Percentiles rank a stretch among this genome's conserved stretches.
Evolutionary conservation across 2,797 vertebrate genomes (phyloP).

Genomic region (Periparus ater): DNA sequence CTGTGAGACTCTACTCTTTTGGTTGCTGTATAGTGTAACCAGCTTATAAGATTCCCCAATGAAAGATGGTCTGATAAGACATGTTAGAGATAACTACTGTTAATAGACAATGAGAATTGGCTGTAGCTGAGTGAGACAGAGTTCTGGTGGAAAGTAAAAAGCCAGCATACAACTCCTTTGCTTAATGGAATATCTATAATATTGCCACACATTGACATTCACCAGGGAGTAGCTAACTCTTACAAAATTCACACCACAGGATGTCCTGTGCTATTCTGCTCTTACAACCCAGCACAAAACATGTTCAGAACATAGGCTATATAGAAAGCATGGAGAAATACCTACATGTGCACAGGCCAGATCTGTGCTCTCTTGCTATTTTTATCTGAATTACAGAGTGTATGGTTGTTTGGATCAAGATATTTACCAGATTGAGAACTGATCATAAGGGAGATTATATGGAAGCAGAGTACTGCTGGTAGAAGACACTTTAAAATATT

Average conservation of each 20-base stretch:
- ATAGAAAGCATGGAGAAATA: background rate
- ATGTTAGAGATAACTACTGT: background rate
- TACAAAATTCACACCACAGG: background rate
- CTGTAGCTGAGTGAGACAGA: background rate
- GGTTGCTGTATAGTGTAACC: background rate
- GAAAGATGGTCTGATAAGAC: background rate
- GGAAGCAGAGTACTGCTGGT: background rate
- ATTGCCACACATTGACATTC: background rate
- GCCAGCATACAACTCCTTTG: background rate
- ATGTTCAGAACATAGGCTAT: background rate
- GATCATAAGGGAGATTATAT: background rate
- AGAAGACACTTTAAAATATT: constrained; percentile 24
- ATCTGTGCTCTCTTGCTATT: background rate
- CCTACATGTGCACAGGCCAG: background rate
- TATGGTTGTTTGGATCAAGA: background rate
- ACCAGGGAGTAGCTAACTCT: background rate
- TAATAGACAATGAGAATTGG: background rate
- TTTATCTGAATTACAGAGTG: background rate
- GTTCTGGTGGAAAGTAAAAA: background rate
- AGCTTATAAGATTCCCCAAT: background rate
- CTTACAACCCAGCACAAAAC: background rate
- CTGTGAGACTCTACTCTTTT: background rate
- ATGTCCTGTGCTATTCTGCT: background rate
- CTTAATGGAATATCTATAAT: background rate
- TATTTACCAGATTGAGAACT: background rate